Base-by-base conservation (phyloP, 2,888 invertebrate genomes). In the Stenotaenia linearis region DNA sequence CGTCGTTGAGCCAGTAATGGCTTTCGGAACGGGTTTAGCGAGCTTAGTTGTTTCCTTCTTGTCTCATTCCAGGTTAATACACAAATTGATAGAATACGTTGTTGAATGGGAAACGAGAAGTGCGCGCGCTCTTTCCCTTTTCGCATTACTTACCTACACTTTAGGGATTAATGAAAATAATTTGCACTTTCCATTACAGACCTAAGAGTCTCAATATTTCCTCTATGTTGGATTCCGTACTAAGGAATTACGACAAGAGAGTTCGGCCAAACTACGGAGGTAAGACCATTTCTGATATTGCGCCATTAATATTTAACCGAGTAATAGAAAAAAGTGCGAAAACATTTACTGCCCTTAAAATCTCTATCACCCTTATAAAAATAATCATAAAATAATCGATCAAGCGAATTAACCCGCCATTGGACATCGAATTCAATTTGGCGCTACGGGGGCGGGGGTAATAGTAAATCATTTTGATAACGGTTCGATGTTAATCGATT, bases 181-280 rank as follows among this genome's bases (percentile, higher is more conserved):
- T 69, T 61, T 61, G 12, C 61, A 10, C 28, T 61, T 69, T 69
- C 69, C 69, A 69, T 69, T 69, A 25, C 37, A 75, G 75, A 37
- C 37, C 28, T 32, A 75, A 37, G 30, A 95, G 95, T 87, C 95
- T 95, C 87, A 96, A 96, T 91, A 95, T 96, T 89, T 95, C 95
- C 86, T 94, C 94, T 87, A 96, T 96, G 87, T 90, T 96, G 90
- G 95, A 96, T 89, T 95, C 94, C 86, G 95, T 96, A 90, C 95
- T 95, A 88, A 93, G 94, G 89, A 96, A 95, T 89, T 97, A 97
- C 89, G 97, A 97, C 91, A 97, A 97, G 92, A 93, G 97, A 92
- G 95, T 97, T 92, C 94, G 97, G 90, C 97, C 97, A 88, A 96
- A 97, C 90, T 97, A 97, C 90, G 96, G 96, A 93, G 96, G 96